Base-by-base conservation (phyloP, 2,888 invertebrate genomes). In the Seira ritae region DNA sequence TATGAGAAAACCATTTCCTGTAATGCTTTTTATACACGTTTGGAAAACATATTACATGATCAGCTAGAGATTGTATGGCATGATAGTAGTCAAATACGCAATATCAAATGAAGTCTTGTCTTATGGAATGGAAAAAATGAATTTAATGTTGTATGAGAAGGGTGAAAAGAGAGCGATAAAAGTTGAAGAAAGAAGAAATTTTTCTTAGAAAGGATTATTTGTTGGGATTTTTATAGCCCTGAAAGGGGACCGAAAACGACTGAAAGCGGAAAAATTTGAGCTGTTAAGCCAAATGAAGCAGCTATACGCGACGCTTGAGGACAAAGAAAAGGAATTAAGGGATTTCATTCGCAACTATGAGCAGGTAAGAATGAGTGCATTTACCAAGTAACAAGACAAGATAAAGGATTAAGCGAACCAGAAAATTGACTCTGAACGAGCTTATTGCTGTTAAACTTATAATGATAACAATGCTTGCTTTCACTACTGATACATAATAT, bases 311-410 rank as follows among this genome's bases (percentile, higher is more conserved):
- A 97, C 97, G 8, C 92, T 98, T 84, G 98, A 98, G 91, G 97
- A 97, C 91, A 98, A 98, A 92, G 98, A 98, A 91, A 95, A 96
- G 89, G 97, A 98, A 91, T 92, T 98, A 82, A 93, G 97, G 82
- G 97, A 98, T 91, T 98, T 98, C 90, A 97, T 98, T 90, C 93
- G 97, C 89, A 97, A 96, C 92, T 98, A 96, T 91, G 98, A 98
- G 91, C 97, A 96, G 94, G 95, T 95, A 91, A 55, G 90, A 78
- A 55, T 66, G 23, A 31, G 20, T 31, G n/a, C 65, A 37, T 20
- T 55, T 55, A 70, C 31, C 20, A n/a, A 55, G 71, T 79, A 71
- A 70, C 55, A 17, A 55, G 55, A 15, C 23, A n/a, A 72, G 73
- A 80, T 74, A 80, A 80, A 80, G 70, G 74, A 74, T 69, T 69